phyloP scores from a whole-genome alignment of 2,888 invertebrate species.

The Linyphia triangularis region DNA sequence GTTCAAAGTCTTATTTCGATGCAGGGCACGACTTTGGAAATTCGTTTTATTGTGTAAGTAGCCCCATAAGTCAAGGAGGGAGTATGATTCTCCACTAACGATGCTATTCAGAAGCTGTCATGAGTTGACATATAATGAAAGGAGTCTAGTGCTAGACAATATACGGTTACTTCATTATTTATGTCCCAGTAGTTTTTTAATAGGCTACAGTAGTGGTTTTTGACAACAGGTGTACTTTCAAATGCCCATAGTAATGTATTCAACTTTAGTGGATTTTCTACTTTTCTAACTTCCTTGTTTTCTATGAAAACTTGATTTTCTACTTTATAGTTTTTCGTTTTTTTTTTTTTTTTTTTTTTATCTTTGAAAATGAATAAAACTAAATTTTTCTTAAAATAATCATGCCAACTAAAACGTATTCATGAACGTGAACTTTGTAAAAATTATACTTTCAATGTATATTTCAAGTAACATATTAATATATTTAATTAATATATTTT shows the following conservation, averaged over 20 bases:
- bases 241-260: neutral
- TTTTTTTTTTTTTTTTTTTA: no score
- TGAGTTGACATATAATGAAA: neutral
- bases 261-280: no score
- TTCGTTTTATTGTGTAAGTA: neutral
- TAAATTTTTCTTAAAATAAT: no score
- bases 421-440: no score
- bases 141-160: neutral
- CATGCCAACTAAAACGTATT: no score
- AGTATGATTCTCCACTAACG: slow-evolving; percentile 1
- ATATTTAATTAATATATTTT: no score
- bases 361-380: no score
- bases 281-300: no score
- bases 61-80: slow-evolving; percentile 3
- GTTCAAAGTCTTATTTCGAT: neutral
- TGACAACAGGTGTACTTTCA: neutral
- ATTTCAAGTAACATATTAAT: no score
- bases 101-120: slow-evolving; percentile 21
- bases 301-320: no score
- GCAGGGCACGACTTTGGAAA: slow-evolving; percentile 6
- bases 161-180: neutral
- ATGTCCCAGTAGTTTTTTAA: neutral
- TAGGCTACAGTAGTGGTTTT: neutral
- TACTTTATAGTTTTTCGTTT: no score
- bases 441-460: no score